Evolutionary conservation across 2,797 vertebrate species (phyloP), one percentile per base, ranked within the genome.

Genomic region (Gallirallus australis): DNA sequence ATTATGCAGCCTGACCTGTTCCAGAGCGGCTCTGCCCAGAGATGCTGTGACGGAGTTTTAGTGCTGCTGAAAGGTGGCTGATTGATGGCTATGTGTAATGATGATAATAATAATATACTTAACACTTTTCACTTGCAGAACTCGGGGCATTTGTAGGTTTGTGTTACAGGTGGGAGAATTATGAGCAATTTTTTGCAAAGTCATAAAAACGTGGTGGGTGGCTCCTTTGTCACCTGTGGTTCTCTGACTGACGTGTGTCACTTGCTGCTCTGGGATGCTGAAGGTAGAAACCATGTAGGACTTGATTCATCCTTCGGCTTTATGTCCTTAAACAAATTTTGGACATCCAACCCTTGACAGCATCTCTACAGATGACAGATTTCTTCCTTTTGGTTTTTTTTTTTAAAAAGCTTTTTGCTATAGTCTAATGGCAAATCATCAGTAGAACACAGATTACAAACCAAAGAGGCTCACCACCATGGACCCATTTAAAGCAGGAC

Each of bases 191-290:
- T 84, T 65, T 61, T 87, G 47, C 78, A 8, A 6, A 69, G 54
- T 47, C 50, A 60, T 15, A 68, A 28, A 82, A 63, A 39, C 0
- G 2, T 5, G 15, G 15, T 77, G 66, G 19, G 2, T 1, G 19
- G 57, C 11, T 69, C 17, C 65, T 79, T 28, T 10, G 2, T 39
- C 53, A 37, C 31, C 20, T 48, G 7, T 35, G 11, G 42, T 27
- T 20, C 2, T 33, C 27, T 59, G 60, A 18, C 15, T 66, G 12
- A 0, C 0, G 0, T 11, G 15, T 27, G 31, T 17, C 39, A 65
- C 13, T 4, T 30, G 39, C 39, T 70, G 45, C 17, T 86, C 11
- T 9, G 15, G 71, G 60, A 24, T 52, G 9, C 25, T 30, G 56
- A 89, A 80, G 72, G 82, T 88, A 88, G 86, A 30, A 73, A 16